A percentile compares a stretch with the other conserved stretches of the same genome.
Evolutionary conservation across 1,140 invertebrate genomes (phyloP).

Genomic region (Drosophila tsacasi): DNA sequence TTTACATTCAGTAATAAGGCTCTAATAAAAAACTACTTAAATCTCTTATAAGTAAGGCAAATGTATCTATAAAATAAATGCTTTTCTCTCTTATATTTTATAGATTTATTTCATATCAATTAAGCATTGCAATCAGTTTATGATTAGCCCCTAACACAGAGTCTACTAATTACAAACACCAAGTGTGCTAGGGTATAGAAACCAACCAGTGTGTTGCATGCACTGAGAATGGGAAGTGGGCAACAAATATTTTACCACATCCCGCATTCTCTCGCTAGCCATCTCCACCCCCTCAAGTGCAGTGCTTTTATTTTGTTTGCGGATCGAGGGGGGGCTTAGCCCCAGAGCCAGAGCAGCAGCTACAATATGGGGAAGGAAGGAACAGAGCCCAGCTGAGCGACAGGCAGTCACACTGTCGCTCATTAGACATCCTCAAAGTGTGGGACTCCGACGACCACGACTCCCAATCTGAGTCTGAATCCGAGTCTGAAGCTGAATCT

Average conservation of each 20-base stretch:
- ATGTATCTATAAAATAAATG: neutral
- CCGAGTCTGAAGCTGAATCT: slow-evolving; percentile 18
- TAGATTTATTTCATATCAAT: neutral
- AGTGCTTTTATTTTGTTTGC: slow-evolving; percentile 36
- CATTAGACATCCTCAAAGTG: slow-evolving; percentile 55
- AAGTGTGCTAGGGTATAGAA: slow-evolving; percentile 8
- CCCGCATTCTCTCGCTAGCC: slow-evolving; percentile 11
- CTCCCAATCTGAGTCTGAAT: slow-evolving; percentile 33
- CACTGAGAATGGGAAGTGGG: slow-evolving; percentile 18
- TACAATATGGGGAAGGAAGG: slow-evolving; percentile 6
- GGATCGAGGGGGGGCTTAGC: slow-evolving; percentile 18
- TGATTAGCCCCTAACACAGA: neutral
- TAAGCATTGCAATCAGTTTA: neutral
- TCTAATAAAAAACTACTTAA: neutral
- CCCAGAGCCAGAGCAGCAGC: slow-evolving; percentile 1
- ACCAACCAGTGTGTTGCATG: neutral
- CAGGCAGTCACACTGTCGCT: slow-evolving; percentile 54
- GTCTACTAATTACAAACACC: neutral
- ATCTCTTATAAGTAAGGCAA: neutral
- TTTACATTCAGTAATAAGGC: neutral
- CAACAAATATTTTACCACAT: slow-evolving; percentile 46
- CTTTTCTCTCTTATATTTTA: neutral
- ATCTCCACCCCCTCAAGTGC: slow-evolving; percentile 24
- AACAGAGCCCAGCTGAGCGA: slow-evolving; percentile 50
- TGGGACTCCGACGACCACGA: slow-evolving; percentile 12